Conservation (phyloP, 1,140 invertebrate species). For the Physella acuta region DNA sequence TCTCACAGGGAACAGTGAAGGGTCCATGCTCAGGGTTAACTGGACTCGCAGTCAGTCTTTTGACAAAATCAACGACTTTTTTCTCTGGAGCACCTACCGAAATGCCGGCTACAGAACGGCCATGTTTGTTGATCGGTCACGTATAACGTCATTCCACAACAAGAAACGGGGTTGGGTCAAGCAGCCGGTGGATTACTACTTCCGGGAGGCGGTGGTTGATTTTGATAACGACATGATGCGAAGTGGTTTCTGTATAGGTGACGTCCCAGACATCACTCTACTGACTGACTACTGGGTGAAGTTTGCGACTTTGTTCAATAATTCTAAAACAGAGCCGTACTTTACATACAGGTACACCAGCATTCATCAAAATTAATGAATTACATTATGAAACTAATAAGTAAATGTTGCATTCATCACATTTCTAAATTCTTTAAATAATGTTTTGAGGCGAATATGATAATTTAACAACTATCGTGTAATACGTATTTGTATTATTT, state of each 20-base stretch:
- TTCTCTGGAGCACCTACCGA: not conserved
- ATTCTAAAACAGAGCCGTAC: not conserved
- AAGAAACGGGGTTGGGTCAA: not conserved
- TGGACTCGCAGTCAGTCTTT: no score
- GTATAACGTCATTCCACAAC: not conserved
- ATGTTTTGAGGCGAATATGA: no score
- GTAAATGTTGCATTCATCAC: no score
- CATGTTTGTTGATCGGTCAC: not conserved
- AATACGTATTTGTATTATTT: no score
- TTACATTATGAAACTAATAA: no score
- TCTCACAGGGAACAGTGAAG: constrained; percentile 23
- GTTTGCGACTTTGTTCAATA: constrained; percentile 27
- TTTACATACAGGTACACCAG: no score
- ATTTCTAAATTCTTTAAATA: no score
- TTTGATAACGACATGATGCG: constrained; percentile 21
- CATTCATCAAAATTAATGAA: no score
- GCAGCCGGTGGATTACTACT: constrained; percentile 56
- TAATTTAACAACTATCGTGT: no score
- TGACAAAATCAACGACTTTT: not conserved
- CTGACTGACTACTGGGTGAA: constrained; percentile 17
- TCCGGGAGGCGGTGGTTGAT: constrained; percentile 49
- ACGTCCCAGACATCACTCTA: constrained; percentile 9
- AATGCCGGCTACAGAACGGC: not conserved
- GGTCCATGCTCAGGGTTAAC: not conserved
- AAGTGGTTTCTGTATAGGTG: constrained; percentile 18